Evolutionary conservation across 2,113 vertebrate species (phyloP).

Genomic region (Aegotheles bennettii): DNA sequence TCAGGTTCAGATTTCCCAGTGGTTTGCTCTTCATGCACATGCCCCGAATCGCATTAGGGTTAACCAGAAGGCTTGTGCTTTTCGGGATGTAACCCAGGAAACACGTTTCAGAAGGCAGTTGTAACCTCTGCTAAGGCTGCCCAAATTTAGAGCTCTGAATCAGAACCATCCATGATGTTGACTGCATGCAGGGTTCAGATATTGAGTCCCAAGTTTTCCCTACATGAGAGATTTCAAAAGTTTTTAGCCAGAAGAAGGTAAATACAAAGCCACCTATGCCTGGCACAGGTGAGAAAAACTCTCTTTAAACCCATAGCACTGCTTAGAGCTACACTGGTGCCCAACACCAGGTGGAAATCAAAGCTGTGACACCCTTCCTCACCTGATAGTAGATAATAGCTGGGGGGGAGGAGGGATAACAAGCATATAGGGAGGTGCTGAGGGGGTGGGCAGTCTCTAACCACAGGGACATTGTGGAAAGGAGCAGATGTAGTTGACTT

Average conservation of each 20-base stretch:
- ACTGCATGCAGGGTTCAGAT: not conserved
- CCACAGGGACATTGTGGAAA: not conserved
- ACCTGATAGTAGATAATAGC: not conserved
- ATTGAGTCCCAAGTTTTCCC: not conserved
- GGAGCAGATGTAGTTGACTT: not conserved
- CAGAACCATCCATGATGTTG: not conserved
- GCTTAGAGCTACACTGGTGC: not conserved
- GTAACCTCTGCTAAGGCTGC: not conserved
- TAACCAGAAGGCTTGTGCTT: not conserved
- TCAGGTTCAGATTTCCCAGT: not conserved
- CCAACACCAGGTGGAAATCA: not conserved
- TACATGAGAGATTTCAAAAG: not conserved
- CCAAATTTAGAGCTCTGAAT: not conserved
- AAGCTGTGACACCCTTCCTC: not conserved
- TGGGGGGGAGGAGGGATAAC: not conserved
- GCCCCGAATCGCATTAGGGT: not conserved
- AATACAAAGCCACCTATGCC: not conserved
- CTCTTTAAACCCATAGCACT: not conserved
- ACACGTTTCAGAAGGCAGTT: not conserved
- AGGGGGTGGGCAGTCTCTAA: fast-evolving
- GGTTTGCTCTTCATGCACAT: not conserved
- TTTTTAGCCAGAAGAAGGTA: not conserved
- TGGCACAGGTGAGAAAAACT: too few species aligned
- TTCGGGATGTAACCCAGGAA: not conserved
- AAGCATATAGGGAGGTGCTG: not conserved